Evolutionary conservation across 2,113 vertebrate genomes (phyloP), one percentile per base, ranked within the genome.

Genomic region (Chloroceryle aenea): DNA sequence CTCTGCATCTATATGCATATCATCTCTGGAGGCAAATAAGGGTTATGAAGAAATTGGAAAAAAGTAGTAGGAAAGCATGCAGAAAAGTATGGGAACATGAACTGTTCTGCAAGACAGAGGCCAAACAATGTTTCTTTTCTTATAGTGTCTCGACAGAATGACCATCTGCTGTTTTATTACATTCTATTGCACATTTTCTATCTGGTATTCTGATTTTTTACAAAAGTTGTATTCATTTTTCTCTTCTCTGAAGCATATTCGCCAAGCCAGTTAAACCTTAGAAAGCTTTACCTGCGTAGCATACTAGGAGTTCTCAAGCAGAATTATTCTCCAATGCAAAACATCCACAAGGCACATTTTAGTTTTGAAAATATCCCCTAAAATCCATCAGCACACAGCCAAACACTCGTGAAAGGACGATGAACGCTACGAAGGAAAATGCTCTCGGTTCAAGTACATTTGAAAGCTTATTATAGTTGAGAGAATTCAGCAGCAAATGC

Each of bases 201-300:
- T 27, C 61, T 69, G 58, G 63, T 85, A 78, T 61, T 81, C 89
- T 93, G 47, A 94, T 96, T 92, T 94, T 88, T 87, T 76, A 75
- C 73, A 58, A 66, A 79, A 85, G 63, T 64, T 76, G 43, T 52
- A 72, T 42, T 95, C 22, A 34, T 53, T 71, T 90, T 94, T 95
- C 75, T 96, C 91, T 91, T 94, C 76, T 75, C 42, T 59, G 29
- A 97, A 97, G 75, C 29, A 32, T 74, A 95, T 78, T 94, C 73
- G 82, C 38, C 74, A 96, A 92, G 81, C 72, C 71, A 93, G 92
- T 93, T 73, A 96, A 97, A 92, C 30, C 45, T 69, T 69, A 83
- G 95, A 91, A 81, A 66, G 62, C 72, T 83, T 88, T 90, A 91
- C 74, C 61, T 90, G 55, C 74, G 63, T 21, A 85, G 42, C 74